Evolutionary conservation across 2,888 invertebrate genomes (phyloP), one percentile per base, ranked within the genome.

Genomic region (Machimus rusticus): DNA sequence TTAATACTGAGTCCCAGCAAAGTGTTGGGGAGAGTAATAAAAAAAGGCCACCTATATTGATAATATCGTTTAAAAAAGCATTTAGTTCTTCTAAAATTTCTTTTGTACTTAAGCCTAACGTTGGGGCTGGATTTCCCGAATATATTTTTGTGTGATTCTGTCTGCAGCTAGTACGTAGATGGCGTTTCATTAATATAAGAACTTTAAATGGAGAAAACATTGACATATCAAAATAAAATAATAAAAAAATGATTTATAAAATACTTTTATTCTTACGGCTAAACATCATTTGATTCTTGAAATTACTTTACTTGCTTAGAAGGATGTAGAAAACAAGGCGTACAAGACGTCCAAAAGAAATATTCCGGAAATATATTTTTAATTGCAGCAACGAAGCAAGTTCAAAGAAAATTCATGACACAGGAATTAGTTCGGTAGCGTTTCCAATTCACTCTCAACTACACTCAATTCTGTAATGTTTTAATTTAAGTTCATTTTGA

Each of bases 101-200:
- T 82, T 82, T 82, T 85, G 74, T 85, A 85, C 85, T 85, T 85
- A 85, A 85, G 43, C 43, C 85, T 85, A 74, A 85, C 57, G 74
- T 85, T 85, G 39, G 39, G 84, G 43, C 74, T 84, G 74, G 37
- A 85, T 74, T 39, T 85, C 43, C 43, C 23, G 74, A 43, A 74
- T 76, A 66, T 39, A 66, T 84, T 66, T 79, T 79, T 79, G 79
- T 79, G 16, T 79, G 16, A 55, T 82, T 55, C 51, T 57, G 43
- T 43, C 28, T 85, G 74, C 39, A 74, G 43, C 66, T 84, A 57
- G 31, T 66, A 66, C 39, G 37, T 46, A 85, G 74, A 85, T 85
- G 85, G 77, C 77, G 76, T 86, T 86, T 86, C 86, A 86, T 86
- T 77, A 39, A 74, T 57, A 66, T 74, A 85, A 85, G 85, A 74